Evolutionary conservation across 2,113 vertebrate species (phyloP), one percentile per base, ranked within the genome.

Genomic region (Propithecus coquereli): DNA sequence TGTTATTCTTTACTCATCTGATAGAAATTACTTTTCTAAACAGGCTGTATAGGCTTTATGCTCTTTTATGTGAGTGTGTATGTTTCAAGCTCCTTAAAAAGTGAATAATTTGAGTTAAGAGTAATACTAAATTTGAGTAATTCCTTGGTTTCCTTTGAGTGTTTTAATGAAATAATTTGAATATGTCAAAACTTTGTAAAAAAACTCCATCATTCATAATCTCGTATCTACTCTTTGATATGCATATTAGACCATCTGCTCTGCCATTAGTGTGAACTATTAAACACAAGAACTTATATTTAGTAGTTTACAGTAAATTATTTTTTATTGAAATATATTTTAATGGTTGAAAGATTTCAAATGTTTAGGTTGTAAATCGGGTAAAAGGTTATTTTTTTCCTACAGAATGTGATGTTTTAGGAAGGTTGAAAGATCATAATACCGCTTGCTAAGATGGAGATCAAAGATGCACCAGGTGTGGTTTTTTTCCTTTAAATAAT

Each of bases 21-120:
- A 91, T 66, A 74, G 5, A 59, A 80, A 77, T 76, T 32, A 76
- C 37, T 71, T 84, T 68, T 50, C 57, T 93, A 43, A 88, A 43
- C 8, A 95, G 79, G n/a, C 25, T 87, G 5, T 70, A 40, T n/a
- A 77, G 25, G 47, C 34, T 91, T 81, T 66, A 47, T 77, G 45
- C 13, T 66, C 57, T 80, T 88, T 92, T 77, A n/a, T 71, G 25
- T 63, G 50, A 82, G 17, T 76, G 3, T 83, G 10, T 70, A 30
- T 90, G 65, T 84, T 93, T 94, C 86, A 88, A 94, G 54, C 43
- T 57, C 32, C 50, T 91, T 97, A 57, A 93, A 91, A 94, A 70
- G 4, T 45, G 22, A 90, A 87, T 95, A 70, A 34, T 79, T 16
- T 52, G 25, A 87, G 25, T 86, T 94, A 37, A 71, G 12, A 45